Conservation (phyloP, 2,797 vertebrate species). For the Heteromormyrus szaboi region DNA sequence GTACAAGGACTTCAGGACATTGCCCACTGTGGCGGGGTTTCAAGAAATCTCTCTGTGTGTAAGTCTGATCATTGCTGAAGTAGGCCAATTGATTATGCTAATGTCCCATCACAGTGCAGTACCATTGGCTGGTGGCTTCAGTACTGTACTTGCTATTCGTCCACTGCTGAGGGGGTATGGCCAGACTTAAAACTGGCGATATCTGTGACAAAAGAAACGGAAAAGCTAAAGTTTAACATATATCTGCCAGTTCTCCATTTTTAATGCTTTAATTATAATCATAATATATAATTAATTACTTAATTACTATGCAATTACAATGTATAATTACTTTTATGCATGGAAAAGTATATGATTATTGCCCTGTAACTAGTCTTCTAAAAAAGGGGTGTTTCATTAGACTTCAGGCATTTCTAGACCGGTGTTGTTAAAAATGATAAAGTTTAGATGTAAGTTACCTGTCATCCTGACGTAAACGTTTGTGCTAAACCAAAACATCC, state of each 20-base stretch:
- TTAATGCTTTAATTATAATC: slow-evolving; percentile 9
- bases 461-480: neutral
- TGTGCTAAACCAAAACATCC: neutral
- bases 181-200: neutral
- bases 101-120: neutral
- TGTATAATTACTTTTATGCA: slow-evolving; percentile 9
- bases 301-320: slow-evolving; percentile 12
- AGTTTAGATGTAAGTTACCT: neutral
- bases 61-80: neutral
- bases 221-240: slow-evolving; percentile 3
- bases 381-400: slow-evolving; percentile 6
- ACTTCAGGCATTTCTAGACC: neutral
- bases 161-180: neutral
- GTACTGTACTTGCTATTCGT: neutral
- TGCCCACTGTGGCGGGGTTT: neutral
- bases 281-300: slow-evolving; percentile 19
- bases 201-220: neutral
- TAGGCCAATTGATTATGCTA: neutral
- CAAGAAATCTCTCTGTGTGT: neutral
- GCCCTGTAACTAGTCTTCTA: slow-evolving; percentile 7
- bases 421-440: neutral
- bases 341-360: slow-evolving; percentile 7
- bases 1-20: neutral
- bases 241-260: slow-evolving; percentile 4
- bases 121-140: neutral